Base-by-base conservation (phyloP, 2,797 vertebrate genomes). In the Lophura swinhoii region DNA sequence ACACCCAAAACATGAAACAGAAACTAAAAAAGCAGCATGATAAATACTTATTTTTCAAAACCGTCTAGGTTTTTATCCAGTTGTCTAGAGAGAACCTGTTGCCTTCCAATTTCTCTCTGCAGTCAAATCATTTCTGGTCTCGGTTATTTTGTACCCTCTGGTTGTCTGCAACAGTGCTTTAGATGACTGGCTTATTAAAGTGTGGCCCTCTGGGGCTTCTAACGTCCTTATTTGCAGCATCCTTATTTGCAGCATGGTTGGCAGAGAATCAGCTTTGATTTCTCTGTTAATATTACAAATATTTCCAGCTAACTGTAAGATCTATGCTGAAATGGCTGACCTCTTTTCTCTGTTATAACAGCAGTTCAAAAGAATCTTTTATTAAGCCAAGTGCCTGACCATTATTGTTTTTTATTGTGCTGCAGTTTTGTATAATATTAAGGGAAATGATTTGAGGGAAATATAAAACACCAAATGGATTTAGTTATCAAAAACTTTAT, bases 261-360 rank as follows among this genome's bases (percentile, higher is more conserved):
- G 55, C 70, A 88, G 63, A 90, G 79, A 94, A 58, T 58, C 46
- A 80, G 80, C 67, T 88, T 87, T 93, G 88, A 91, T 89, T 93
- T 73, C 76, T 89, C 94, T 94, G 84, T 77, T 93, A 79, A 62
- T 56, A 56, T 85, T 91, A 93, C 76, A 88, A 93, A 95, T 86
- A 93, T 85, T 95, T 96, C 88, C 35, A 96, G 84, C 84, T 95
- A 93, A 95, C 58, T 94, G 95, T 84, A 95, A 96, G 96, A 88
- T 80, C 88, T 83, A 26, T 49, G 62, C 62, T 93, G 88, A 87
- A 93, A 94, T 51, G 58, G 41, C n/a, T 91, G 85, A 90, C 81
- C 88, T 90, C 74, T 84, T 95, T 91, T 91, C 80, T 90, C 4
- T 58, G 66, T 69, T 91, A 88, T 72, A 94, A 93, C 4, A 48